Conservation (phyloP, 2,113 vertebrate species). For the Orthonyx spaldingii region DNA sequence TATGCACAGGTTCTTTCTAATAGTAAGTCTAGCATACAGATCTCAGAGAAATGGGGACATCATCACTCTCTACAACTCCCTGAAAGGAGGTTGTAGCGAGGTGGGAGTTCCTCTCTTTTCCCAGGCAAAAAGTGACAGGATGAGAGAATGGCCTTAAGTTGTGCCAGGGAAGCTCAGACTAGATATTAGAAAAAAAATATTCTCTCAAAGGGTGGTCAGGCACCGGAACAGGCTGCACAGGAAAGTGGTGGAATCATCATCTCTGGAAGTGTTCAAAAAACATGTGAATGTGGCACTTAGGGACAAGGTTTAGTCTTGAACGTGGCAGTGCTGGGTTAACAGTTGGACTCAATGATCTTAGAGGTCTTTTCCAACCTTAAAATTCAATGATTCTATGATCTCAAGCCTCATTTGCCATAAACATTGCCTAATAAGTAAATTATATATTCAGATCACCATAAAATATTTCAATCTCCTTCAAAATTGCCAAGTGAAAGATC, state of each 20-base stretch:
- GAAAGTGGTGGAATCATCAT: not conserved
- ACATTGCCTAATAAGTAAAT: not conserved
- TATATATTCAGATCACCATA: not conserved
- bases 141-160: not conserved
- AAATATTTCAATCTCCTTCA: not conserved
- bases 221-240: not conserved
- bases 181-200: not conserved
- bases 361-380: not conserved
- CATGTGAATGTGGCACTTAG: fast-evolving
- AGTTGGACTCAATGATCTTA: fast-evolving
- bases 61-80: not conserved
- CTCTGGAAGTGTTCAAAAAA: not conserved
- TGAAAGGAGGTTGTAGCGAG: not conserved
- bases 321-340: fast-evolving
- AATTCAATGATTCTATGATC: not conserved
- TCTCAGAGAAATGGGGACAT: not conserved
- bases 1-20: not conserved
- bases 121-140: not conserved
- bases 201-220: not conserved
- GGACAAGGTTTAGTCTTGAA: not conserved
- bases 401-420: not conserved
- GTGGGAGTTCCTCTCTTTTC: not conserved
- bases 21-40: not conserved
- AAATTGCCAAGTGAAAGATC: not conserved
- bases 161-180: not conserved